Percentiles rank a stretch among this genome's conserved stretches.
Conservation (phyloP, 2,797 vertebrate genomes). For the Ispidina picta region DNA sequence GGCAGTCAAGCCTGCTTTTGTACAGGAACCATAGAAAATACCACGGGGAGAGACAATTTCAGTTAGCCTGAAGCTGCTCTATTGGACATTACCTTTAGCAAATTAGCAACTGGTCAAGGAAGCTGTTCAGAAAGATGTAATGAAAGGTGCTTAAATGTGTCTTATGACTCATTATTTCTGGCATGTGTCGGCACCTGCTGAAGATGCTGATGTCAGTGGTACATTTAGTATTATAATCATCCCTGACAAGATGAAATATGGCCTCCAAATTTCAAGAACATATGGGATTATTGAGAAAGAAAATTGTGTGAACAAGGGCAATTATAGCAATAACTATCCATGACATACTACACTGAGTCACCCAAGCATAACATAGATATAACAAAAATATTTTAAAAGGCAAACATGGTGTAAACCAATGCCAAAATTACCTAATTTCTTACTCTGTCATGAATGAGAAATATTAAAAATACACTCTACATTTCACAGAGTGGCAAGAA, state of each 20-base stretch:
- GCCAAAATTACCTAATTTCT: slow-evolving; percentile 54
- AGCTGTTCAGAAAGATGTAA: neutral
- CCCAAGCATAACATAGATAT: slow-evolving; percentile 35
- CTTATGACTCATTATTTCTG: neutral
- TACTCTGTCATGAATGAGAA: slow-evolving; percentile 31
- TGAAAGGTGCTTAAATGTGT: neutral
- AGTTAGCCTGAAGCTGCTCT: neutral
- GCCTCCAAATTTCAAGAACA: slow-evolving; percentile 39
- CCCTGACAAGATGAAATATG: slow-evolving; percentile 64
- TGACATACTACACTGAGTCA: slow-evolving; percentile 1
- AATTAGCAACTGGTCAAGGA: neutral
- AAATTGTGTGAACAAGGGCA: slow-evolving; percentile 68
- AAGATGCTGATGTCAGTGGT: neutral
- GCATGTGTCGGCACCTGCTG: neutral
- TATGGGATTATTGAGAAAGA: slow-evolving; percentile 65
- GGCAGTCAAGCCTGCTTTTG: neutral
- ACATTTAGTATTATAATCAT: neutral
- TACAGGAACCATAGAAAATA: neutral
- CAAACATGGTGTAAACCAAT: slow-evolving; percentile 52
- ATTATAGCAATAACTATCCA: slow-evolving; percentile 62
- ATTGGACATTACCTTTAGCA: neutral
- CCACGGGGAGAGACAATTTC: neutral
- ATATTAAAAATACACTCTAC: neutral
- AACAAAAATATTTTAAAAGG: slow-evolving; percentile 66
- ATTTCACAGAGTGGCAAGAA: neutral